A percentile compares a stretch with the other conserved stretches of the same genome.
Evolutionary conservation across 2,113 vertebrate species (phyloP).

Genomic region (Scalopus aquaticus): DNA sequence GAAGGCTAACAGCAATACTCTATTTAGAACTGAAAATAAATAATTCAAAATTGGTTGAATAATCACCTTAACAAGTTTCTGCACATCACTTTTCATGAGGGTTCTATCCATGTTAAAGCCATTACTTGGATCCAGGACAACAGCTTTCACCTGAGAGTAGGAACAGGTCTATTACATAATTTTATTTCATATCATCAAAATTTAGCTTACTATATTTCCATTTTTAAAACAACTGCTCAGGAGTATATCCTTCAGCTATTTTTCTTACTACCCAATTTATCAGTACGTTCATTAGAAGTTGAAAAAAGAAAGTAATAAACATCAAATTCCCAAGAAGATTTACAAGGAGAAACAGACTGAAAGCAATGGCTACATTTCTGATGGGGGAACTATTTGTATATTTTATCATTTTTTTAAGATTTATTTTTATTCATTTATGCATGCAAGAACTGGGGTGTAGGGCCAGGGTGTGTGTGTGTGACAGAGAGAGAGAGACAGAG

Average conservation of each 20-base stretch:
- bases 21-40: neutral
- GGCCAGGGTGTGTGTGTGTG: too few relatives aligned
- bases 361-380: neutral
- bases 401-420: conserved; percentile 6
- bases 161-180: conserved; percentile 42
- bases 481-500: too few relatives aligned
- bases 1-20: neutral
- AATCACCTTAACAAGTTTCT: conserved; percentile 91
- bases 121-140: conserved; percentile 91
- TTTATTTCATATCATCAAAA: conserved; percentile 36
- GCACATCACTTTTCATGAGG: conserved; percentile 87
- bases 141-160: conserved; percentile 90
- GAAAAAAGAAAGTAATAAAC: conserved; percentile 3
- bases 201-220: conserved; percentile 11
- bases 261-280: neutral
- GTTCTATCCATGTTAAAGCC: conserved; percentile 87
- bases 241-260: neutral
- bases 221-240: conserved; percentile 1
- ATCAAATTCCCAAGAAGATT: conserved; percentile 28
- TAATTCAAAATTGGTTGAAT: neutral
- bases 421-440: too few relatives aligned
- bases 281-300: neutral
- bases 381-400: neutral
- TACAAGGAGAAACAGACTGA: neutral
- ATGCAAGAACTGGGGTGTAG: too few relatives aligned